Evolutionary conservation across 1,140 invertebrate genomes (phyloP), one percentile per base, ranked within the genome.

Genomic region (Panulirus ornatus): DNA sequence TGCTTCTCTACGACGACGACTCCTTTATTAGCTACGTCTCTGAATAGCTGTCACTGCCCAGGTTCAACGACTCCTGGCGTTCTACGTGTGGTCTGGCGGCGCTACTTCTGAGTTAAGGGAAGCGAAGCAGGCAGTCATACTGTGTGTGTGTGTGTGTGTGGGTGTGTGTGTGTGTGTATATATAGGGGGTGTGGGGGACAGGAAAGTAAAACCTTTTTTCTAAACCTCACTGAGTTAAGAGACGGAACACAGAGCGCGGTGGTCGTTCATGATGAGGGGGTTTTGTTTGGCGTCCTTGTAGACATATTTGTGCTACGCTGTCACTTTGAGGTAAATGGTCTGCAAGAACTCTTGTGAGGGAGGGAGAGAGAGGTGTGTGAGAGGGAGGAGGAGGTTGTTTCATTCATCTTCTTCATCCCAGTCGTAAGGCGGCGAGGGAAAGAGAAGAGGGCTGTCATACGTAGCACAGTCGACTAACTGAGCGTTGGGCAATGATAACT

Each of bases 161-260:
- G 5, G 14, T 47, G 14, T 47, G 14, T 47, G 14, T 47, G 14
- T 47, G 14, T 47, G 14, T 47, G 14, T 47, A 47, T 47, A 47
- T 47, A 47, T 47, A 47, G 5, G 14, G 5, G 14, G 44, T 47
- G 14, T 47, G 5, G 5, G 14, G 5, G 14, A 47, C 5, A 47
- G 14, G 14, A 5, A 54, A 2, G 51, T 16, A 54, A 63, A 63
- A 63, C 6, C 1, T 27, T 30, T n/a, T 14, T 78, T 42, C 44
- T 30, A 19, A 30, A 44, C 75, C 40, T 78, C 75, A 30, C 22
- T 44, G 27, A 44, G 8, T 78, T n/a, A n/a, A 40, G 73, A 78
- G 44, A 78, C 44, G 44, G 75, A 78, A 78, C 75, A 78, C 75
- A 78, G 75, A 78, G 75, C 36, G 44, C n/a, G 75, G 75, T 78